Evolutionary conservation across 2,888 invertebrate genomes (phyloP).

Genomic region (Drosophila imparisetae): DNA sequence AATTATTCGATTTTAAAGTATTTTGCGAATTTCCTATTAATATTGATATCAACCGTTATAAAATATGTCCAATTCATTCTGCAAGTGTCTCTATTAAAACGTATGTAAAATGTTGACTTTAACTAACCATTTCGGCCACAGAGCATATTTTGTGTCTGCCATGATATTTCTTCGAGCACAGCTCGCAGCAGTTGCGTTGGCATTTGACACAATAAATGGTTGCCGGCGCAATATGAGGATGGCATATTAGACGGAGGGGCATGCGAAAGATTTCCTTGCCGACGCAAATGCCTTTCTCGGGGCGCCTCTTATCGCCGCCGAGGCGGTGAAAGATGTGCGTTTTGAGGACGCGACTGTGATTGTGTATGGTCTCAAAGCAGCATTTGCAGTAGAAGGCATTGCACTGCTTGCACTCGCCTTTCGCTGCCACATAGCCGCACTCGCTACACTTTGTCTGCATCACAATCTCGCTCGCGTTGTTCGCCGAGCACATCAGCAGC

Average conservation of each 20-base stretch:
- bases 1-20: not conserved
- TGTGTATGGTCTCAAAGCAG: slow-evolving; percentile 80
- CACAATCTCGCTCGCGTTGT: slow-evolving; percentile 8
- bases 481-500: slow-evolving; percentile 11
- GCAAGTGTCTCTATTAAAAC: not conserved
- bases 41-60: not conserved
- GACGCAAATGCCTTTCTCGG: slow-evolving; percentile 18
- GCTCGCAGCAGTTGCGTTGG: slow-evolving; percentile 48
- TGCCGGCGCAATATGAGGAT: slow-evolving; percentile 44
- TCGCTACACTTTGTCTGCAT: slow-evolving; percentile 75
- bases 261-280: slow-evolving; percentile 41
- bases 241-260: slow-evolving; percentile 59
- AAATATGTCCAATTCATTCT: not conserved
- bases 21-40: not conserved
- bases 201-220: slow-evolving; percentile 64
- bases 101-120: not conserved
- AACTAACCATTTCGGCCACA: slow-evolving; percentile 38
- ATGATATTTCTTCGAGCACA: slow-evolving; percentile 66
- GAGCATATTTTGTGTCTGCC: slow-evolving; percentile 41
- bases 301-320: slow-evolving; percentile 1
- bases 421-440: slow-evolving; percentile 63
- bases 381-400: slow-evolving; percentile 74
- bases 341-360: slow-evolving; percentile 75
- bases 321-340: slow-evolving; percentile 56
- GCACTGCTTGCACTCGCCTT: slow-evolving; percentile 79